These are phyloP conservation scores for Phocoena phocoena DNA, from an alignment of 2,113 vertebrate genomes.

Conservation along the genomic window DNA sequence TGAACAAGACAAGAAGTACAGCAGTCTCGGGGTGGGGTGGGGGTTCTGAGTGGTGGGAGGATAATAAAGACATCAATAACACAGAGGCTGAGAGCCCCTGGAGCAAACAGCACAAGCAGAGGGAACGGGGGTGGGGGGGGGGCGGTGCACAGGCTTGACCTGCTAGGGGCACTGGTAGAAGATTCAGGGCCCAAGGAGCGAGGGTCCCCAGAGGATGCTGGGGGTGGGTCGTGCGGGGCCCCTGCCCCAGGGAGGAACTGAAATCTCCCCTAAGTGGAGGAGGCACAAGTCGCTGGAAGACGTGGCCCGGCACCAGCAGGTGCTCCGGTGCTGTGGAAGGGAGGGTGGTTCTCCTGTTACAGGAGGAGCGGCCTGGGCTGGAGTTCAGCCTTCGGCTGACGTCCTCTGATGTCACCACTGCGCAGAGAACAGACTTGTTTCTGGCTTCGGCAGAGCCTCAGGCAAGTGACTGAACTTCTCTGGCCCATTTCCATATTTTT, in stretches of 20 bases:
- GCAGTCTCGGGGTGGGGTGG: too few species aligned
- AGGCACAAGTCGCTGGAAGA: not conserved
- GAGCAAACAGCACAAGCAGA: not conserved
- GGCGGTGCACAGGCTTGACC: too few species aligned
- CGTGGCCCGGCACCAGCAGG: not conserved
- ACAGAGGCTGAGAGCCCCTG: not conserved
- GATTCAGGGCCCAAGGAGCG: not conserved
- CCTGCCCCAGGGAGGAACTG: not conserved
- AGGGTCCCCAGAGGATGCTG: not conserved
- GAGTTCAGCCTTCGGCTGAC: not conserved
- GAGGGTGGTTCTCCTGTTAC: accelerated
- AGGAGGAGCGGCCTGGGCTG: not conserved
- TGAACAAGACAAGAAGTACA: not conserved
- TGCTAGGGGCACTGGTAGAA: not conserved
- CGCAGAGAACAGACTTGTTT: not conserved
- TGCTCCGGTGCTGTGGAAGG: not conserved
- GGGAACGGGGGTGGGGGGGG: accelerated
- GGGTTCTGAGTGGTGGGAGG: not conserved
- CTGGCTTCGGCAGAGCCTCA: not conserved
- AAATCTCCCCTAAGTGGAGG: not conserved
- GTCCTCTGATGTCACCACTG: not conserved
- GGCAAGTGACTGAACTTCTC: not conserved
- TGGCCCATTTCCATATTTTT: not conserved
- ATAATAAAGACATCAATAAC: not conserved
- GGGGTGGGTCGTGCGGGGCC: accelerated